phyloP scores from a whole-genome alignment of 2,797 vertebrate genomes.

The Myotis pilosus region DNA sequence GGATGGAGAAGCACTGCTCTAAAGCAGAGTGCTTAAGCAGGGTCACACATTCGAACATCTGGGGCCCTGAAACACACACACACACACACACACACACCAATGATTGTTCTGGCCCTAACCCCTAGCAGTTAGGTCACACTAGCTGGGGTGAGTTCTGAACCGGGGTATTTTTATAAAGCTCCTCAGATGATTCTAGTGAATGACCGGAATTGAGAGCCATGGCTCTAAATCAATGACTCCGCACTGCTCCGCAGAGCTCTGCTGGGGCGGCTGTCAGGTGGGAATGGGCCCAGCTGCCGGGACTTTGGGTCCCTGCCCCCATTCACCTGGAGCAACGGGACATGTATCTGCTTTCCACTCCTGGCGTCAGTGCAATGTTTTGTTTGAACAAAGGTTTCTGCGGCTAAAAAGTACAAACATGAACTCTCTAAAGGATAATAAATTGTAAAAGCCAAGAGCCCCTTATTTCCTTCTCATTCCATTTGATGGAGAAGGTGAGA shows the following conservation, averaged over 20 bases:
- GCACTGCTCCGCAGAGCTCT: neutral
- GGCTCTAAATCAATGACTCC: neutral
- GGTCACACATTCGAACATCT: neutral
- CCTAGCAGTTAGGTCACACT: neutral
- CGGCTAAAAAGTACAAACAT: constrained; percentile 42
- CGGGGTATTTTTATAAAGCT: neutral
- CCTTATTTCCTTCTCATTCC: constrained; percentile 51
- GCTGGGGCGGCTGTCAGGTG: neutral
- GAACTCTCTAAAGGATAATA: constrained; percentile 59
- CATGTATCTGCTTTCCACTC: constrained; percentile 10
- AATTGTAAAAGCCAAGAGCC: constrained; percentile 46
- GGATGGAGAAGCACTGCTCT: neutral
- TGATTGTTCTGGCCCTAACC: neutral
- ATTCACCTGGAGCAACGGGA: neutral
- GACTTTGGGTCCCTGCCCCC: no score
- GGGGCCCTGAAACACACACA: neutral
- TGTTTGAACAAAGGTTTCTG: constrained; percentile 62
- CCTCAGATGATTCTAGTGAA: neutral
- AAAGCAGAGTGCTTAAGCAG: neutral
- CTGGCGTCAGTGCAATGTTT: constrained; percentile 33
- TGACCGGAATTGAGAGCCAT: neutral
- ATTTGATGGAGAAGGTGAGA: constrained; percentile 48
- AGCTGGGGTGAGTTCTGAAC: neutral
- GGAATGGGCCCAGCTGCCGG: no score
- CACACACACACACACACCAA: neutral